Evolutionary conservation across 2,888 invertebrate species (phyloP), one percentile per base, ranked within the genome.

Genomic region (Axea sp.): DNA sequence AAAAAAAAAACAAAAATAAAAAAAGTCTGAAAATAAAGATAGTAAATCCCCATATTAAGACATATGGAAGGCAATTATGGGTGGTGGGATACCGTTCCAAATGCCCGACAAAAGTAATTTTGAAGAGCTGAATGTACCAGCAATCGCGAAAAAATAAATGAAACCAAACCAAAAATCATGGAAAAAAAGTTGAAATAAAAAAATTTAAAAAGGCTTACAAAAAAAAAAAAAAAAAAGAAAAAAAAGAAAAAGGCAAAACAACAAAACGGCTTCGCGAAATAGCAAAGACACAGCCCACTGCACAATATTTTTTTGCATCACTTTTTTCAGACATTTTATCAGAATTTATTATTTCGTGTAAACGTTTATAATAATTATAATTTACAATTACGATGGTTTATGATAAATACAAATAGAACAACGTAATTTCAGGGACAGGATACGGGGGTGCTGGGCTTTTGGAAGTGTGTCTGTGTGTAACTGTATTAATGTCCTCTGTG

Each of bases 311-410:
- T 11, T 55, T 17, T 37, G 19, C 78, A 64, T 59, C 41, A 45
- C 73, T 79, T 82, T 83, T 85, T 82, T 84, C 78, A 87, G 87
- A 87, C 86, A 86, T 87, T 87, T 87, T 86, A 87, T 87, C 87
- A 87, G 87, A 87, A 87, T 87, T 87, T 87, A 87, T 87, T 86
- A 86, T 87, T 86, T 87, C 85, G 87, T 87, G 87, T 87, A 87
- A 87, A 87, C 87, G 87, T 87, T 87, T 87, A 86, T 87, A 87
- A 87, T 78, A 87, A 87, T 86, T 84, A 87, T 86, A 87, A 87
- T 87, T 86, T 87, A 87, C 87, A 87, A 86, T 87, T 87, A 87
- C 85, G 87, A 87, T 86, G 87, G 82, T 83, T 84, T 86, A 87
- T 86, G 86, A 87, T 86, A 86, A 86, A 86, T 87, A 87, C 86